Conservation (phyloP, 2,888 invertebrate genomes). For the Orgyia antiqua region DNA sequence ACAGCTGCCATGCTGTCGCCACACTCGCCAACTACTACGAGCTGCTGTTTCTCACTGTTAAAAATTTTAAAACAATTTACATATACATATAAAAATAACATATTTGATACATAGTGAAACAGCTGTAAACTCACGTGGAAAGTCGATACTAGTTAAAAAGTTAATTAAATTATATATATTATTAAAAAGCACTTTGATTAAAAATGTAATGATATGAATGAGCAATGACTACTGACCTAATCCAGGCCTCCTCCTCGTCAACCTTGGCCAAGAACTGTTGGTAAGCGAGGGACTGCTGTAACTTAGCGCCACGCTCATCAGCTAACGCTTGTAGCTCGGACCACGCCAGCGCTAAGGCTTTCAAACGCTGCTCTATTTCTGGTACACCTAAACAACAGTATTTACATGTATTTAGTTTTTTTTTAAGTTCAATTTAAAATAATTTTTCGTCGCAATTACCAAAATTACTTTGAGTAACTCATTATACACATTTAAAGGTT, state of each 20-base stretch:
- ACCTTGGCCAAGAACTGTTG: conserved; percentile 98
- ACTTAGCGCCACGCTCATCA: conserved; percentile 92
- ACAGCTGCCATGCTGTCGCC: conserved; percentile 99
- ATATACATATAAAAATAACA: not conserved
- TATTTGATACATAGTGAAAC: not conserved
- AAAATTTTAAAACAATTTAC: too few species aligned
- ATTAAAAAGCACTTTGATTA: too few species aligned
- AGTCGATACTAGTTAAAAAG: too few species aligned
- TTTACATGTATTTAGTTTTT: too few species aligned
- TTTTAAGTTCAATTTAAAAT: too few species aligned
- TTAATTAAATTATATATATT: too few species aligned
- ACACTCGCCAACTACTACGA: conserved; percentile 95
- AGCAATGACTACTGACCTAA: too few species aligned
- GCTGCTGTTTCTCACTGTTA: conserved; percentile 92
- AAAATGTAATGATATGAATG: too few species aligned
- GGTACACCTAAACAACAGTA: conserved; percentile 82
- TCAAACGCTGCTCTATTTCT: conserved; percentile 92
- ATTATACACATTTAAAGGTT: too few species aligned
- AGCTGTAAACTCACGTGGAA: too few species aligned
- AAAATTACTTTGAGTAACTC: too few species aligned
- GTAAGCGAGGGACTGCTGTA: conserved; percentile 97
- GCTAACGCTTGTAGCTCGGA: conserved; percentile 93
- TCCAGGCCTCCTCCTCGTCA: conserved; percentile 99
- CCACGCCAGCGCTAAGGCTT: conserved; percentile 93
- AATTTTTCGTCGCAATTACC: not conserved